Conservation (phyloP, 2,888 invertebrate species). For the Gari tellinella region DNA sequence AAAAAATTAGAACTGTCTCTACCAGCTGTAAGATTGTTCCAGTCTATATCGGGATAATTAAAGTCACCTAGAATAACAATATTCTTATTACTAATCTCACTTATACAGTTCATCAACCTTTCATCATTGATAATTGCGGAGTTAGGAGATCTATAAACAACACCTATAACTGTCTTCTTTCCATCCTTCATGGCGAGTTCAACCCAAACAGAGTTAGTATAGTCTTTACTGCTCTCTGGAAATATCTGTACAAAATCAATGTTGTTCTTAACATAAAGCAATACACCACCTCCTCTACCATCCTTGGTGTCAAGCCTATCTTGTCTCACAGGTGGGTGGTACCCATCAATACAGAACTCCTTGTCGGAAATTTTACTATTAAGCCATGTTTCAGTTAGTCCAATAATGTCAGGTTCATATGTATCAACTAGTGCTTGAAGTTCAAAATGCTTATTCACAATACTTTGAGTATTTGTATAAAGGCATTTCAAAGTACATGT, state of each 20-base stretch:
- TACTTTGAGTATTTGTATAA: slow-evolving; percentile 20
- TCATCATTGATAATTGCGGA: neutral
- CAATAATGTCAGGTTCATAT: slow-evolving; percentile 6
- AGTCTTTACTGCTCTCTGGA: no score
- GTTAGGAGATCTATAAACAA: no score
- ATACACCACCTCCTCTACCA: slow-evolving; percentile 3
- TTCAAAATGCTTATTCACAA: slow-evolving; percentile 16
- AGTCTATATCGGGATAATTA: slow-evolving; percentile 11
- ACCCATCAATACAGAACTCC: slow-evolving; percentile 3
- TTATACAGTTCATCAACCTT: slow-evolving; percentile 11
- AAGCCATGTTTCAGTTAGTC: slow-evolving; percentile 13
- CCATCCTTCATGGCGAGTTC: no score
- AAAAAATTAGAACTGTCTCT: no score
- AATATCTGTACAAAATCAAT: no score
- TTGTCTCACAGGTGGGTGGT: neutral
- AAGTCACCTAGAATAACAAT: slow-evolving; percentile 13
- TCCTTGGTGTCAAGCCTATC: neutral
- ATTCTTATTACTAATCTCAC: slow-evolving; percentile 8
- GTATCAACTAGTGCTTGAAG: slow-evolving; percentile 5
- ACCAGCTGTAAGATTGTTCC: neutral
- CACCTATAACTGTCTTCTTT: no score
- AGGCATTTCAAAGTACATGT: slow-evolving; percentile 9
- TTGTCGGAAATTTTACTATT: slow-evolving; percentile 7
- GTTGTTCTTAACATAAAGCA: neutral
- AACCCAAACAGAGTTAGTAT: no score